A percentile compares a stretch with the other conserved stretches of the same genome.
These are phyloP conservation scores for Pipa parva DNA, from an alignment of 2,113 vertebrate species.

Conservation along the genomic window DNA sequence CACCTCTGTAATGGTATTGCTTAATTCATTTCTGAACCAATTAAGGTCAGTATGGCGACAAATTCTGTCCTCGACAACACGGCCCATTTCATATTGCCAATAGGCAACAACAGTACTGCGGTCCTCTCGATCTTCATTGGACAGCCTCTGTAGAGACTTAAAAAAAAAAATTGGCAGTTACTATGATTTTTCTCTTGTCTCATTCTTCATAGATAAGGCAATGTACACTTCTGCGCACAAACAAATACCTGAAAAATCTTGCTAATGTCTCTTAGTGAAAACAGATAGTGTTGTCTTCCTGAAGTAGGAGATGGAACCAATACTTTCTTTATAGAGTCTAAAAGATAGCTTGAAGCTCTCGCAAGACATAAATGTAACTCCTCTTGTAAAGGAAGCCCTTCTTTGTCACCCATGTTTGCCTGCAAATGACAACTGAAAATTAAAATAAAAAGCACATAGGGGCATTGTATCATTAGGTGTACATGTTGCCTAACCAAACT, in stretches of 20 bases:
- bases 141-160: constrained; percentile 26
- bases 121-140: constrained; percentile 32
- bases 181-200: too few relatives aligned
- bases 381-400: constrained; percentile 29
- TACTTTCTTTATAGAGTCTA: constrained; percentile 34
- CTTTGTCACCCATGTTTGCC: constrained; percentile 41
- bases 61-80: constrained; percentile 25
- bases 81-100: constrained; percentile 37
- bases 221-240: background rate
- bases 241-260: constrained; percentile 29
- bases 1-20: constrained; percentile 17
- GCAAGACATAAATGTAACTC: constrained; percentile 28
- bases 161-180: background rate
- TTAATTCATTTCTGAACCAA: constrained; percentile 30
- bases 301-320: constrained; percentile 21
- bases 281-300: constrained; percentile 37
- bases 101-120: constrained; percentile 6
- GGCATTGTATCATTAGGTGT: too few relatives aligned
- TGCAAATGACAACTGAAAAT: constrained; percentile 10
- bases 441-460: too few relatives aligned
- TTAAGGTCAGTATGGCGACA: constrained; percentile 27
- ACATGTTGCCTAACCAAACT: too few relatives aligned
- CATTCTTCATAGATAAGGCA: too few relatives aligned
- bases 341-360: constrained; percentile 23
- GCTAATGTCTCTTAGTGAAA: constrained; percentile 37